These are phyloP conservation scores for Pteronotus mesoamericanus DNA, from an alignment of 2,797 vertebrate species.

Conservation along the genomic window DNA sequence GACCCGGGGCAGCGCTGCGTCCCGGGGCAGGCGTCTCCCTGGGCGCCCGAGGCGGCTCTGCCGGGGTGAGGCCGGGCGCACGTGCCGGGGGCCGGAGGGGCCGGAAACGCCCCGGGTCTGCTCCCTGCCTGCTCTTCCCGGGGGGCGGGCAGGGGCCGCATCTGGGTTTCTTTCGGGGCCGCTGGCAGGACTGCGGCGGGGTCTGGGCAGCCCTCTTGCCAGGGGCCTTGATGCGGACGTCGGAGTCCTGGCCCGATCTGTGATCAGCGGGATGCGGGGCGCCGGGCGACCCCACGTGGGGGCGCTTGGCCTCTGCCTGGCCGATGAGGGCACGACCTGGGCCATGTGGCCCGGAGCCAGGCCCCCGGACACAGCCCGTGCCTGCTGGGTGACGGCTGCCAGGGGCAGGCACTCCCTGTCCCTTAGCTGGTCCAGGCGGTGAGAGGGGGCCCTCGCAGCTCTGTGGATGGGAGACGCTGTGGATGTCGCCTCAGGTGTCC, in stretches of 20 bases:
- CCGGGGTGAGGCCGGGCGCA: neutral
- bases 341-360: neutral
- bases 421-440: too few species aligned
- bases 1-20: neutral
- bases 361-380: neutral
- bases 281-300: fast-evolving
- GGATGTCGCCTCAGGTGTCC: neutral
- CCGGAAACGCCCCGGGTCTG: neutral
- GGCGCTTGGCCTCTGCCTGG: neutral
- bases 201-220: too few species aligned
- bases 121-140: fast-evolving
- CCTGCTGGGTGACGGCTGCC: too few species aligned
- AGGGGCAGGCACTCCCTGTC: neutral
- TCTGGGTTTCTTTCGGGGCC: neutral
- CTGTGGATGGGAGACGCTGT: too few species aligned
- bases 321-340: neutral
- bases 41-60: too few species aligned
- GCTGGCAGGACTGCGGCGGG: neutral
- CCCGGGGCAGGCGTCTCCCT: too few species aligned
- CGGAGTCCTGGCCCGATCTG: neutral
- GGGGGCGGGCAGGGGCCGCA: too few species aligned
- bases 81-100: too few species aligned
- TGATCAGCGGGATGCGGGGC: neutral
- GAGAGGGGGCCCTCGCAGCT: too few species aligned
- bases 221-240: fast-evolving